These are phyloP conservation scores for Xiphydria camelus DNA, from an alignment of 2,888 invertebrate genomes.

Conservation along the genomic window DNA sequence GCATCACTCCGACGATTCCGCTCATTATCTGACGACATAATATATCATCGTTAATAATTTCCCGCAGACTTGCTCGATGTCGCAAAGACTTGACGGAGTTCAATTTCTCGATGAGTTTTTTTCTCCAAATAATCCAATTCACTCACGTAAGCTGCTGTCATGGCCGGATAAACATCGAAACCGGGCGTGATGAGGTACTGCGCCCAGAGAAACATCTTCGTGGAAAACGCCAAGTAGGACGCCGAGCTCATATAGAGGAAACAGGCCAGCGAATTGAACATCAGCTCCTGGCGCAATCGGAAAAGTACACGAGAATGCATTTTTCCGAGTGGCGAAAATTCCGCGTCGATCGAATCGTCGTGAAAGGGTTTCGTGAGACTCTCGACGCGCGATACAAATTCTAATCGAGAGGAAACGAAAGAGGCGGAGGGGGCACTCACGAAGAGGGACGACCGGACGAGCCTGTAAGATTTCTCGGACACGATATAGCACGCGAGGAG, in stretches of 20 bases:
- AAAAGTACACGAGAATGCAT: conserved; percentile 40
- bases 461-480: conserved; percentile 74
- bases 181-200: conserved; percentile 75
- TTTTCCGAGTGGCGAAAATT: neutral
- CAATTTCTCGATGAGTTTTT: neutral
- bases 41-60: conserved; percentile 11
- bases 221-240: conserved; percentile 78
- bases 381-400: too few species aligned
- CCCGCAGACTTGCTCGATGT: neutral
- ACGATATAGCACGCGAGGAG: conserved; percentile 77
- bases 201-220: conserved; percentile 76
- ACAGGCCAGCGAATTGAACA: conserved; percentile 78
- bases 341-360: too few species aligned
- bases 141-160: conserved; percentile 87
- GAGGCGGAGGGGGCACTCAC: too few species aligned
- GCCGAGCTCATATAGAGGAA: conserved; percentile 79
- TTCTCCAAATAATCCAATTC: conserved; percentile 7
- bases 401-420: too few species aligned
- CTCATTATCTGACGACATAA: conserved; percentile 74
- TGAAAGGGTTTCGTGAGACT: too few species aligned
- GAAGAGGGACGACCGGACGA: conserved; percentile 80
- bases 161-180: conserved; percentile 82
- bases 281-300: conserved; percentile 66
- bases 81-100: conserved; percentile 2
- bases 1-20: conserved; percentile 72